These are phyloP conservation scores for Poicephalus meyeri DNA, from an alignment of 2,113 vertebrate species.

Conservation along the genomic window DNA sequence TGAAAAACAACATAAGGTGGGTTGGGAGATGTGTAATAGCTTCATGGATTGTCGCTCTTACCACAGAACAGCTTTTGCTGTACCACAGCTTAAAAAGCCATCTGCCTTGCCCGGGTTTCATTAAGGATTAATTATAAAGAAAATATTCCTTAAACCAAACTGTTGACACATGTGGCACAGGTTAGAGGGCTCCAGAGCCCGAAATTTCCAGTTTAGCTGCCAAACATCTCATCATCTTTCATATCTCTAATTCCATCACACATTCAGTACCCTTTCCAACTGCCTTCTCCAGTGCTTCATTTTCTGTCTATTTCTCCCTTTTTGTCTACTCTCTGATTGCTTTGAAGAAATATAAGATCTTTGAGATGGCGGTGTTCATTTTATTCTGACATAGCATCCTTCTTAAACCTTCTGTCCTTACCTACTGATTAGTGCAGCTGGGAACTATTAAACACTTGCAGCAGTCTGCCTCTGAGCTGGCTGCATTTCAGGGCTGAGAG, in stretches of 20 bases:
- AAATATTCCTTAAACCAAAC: neutral
- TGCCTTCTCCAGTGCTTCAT: neutral
- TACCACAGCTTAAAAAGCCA: neutral
- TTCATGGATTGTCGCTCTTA: neutral
- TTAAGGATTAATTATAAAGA: neutral
- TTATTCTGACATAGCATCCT: neutral
- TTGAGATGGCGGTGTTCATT: neutral
- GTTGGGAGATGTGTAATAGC: neutral
- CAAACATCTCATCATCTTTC: neutral
- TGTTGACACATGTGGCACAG: neutral
- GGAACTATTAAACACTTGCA: neutral
- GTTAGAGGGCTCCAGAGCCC: neutral
- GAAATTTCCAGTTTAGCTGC: neutral
- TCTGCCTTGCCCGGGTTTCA: neutral
- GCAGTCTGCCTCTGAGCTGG: neutral
- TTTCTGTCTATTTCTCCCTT: neutral
- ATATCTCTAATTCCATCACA: neutral
- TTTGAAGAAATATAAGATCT: neutral
- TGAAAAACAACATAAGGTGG: neutral
- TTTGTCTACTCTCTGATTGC: neutral
- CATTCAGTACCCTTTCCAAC: neutral
- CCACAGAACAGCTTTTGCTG: neutral
- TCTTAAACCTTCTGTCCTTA: conserved; percentile 17
- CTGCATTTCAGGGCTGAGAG: neutral
- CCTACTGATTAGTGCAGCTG: neutral